Evolutionary conservation across 2,797 vertebrate genomes (phyloP).

Genomic region (Aldrovandia affinis): DNA sequence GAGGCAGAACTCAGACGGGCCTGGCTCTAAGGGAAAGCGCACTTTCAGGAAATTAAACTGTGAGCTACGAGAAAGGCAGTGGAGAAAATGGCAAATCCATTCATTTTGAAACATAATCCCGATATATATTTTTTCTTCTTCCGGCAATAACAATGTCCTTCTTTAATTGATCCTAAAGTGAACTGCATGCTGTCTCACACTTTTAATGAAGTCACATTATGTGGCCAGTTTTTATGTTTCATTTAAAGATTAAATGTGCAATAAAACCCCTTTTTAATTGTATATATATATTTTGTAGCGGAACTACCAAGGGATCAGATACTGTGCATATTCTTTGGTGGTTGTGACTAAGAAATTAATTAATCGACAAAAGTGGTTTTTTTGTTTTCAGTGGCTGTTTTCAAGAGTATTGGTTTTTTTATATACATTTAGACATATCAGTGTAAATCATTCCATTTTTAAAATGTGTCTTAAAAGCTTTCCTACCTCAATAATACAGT

Average conservation of each 20-base stretch:
- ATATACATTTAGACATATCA: too few species aligned
- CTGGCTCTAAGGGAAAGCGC: not conserved
- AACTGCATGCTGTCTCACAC: not conserved
- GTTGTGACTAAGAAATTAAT: not conserved
- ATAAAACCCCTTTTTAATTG: not conserved
- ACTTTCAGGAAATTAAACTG: conserved; percentile 8
- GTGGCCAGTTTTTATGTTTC: not conserved
- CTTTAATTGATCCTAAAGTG: not conserved
- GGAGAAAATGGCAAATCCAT: not conserved
- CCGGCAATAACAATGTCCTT: not conserved
- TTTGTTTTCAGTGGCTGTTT: too few species aligned
- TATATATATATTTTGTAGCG: not conserved
- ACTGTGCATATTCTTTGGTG: not conserved
- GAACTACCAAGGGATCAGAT: not conserved
- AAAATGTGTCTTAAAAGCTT: too few species aligned
- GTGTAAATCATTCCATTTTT: too few species aligned
- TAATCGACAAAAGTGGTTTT: not conserved
- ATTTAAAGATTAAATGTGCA: not conserved
- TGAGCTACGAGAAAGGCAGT: not conserved
- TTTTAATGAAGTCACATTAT: not conserved
- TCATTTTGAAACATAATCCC: not conserved
- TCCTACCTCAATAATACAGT: too few species aligned
- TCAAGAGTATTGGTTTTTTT: too few species aligned
- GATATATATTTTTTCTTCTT: not conserved
- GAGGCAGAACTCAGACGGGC: not conserved